Conservation (phyloP, 2,888 invertebrate species). For the Beris morrisii region DNA sequence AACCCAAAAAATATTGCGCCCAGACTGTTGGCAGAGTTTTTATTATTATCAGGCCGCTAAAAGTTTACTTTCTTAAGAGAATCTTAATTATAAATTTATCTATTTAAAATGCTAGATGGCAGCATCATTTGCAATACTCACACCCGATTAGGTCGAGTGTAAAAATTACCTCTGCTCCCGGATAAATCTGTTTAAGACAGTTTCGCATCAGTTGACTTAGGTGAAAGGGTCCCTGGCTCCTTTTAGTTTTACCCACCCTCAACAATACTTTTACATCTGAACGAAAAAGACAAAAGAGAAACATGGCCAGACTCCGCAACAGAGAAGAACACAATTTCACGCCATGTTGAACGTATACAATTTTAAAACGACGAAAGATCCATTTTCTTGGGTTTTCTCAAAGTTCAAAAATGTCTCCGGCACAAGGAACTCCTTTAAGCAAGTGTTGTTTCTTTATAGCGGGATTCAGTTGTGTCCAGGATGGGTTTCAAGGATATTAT, state of each 20-base stretch:
- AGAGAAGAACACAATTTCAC: slow-evolving; percentile 53
- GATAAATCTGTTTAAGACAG: too few relatives aligned
- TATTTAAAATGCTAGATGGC: too few relatives aligned
- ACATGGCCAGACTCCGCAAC: slow-evolving; percentile 12
- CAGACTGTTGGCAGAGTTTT: too few relatives aligned
- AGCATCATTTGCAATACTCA: too few relatives aligned
- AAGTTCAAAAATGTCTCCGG: slow-evolving; percentile 31
- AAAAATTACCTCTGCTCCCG: too few relatives aligned
- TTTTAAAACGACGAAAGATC: slow-evolving; percentile 39
- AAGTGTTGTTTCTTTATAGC: slow-evolving; percentile 29
- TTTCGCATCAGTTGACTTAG: too few relatives aligned
- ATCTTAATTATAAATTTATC: too few relatives aligned
- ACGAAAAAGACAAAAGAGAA: slow-evolving; percentile 31
- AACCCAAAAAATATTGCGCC: neutral
- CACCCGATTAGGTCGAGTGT: too few relatives aligned
- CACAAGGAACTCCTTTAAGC: slow-evolving; percentile 23
- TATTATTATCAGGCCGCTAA: too few relatives aligned
- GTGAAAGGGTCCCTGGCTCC: too few relatives aligned
- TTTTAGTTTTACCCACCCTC: neutral
- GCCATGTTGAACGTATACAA: slow-evolving; percentile 53
- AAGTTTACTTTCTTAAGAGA: too few relatives aligned
- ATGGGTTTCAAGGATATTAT: slow-evolving; percentile 8
- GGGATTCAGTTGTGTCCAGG: slow-evolving; percentile 7
- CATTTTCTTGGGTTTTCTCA: slow-evolving; percentile 5
- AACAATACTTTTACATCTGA: slow-evolving; percentile 12